These are phyloP conservation scores for Mycetomoellerius zeteki DNA, from an alignment of 1,140 invertebrate genomes.

Conservation along the genomic window DNA sequence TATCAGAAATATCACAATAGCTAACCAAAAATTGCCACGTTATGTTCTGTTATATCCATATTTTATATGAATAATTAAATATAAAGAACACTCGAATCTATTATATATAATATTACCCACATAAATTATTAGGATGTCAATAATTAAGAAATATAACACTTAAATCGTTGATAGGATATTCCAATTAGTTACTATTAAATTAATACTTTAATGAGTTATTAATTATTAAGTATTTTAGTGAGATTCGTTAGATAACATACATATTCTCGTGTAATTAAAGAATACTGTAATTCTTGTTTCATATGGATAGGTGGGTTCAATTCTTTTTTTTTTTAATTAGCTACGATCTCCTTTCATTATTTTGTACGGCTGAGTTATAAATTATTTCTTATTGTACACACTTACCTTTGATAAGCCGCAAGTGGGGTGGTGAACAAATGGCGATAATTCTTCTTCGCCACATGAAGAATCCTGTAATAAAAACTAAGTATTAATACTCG, in stretches of 20 bases:
- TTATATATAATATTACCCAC: background rate
- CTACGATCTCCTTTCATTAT: background rate
- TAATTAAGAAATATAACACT: conserved; percentile 6
- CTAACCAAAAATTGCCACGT: background rate
- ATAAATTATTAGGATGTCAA: background rate
- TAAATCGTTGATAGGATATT: background rate
- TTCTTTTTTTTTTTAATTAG: conserved; percentile 55
- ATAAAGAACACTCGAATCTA: background rate
- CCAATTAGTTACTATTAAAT: background rate
- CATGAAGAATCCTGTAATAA: conserved; percentile 83
- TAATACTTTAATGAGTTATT: no score
- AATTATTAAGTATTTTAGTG: background rate
- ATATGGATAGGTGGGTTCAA: background rate
- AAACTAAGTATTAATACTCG: conserved; percentile 46
- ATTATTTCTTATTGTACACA: conserved; percentile 61
- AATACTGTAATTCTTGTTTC: conserved; percentile 24
- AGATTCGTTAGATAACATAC: background rate
- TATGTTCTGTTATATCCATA: background rate
- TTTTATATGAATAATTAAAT: background rate
- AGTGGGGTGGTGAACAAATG: conserved; percentile 77
- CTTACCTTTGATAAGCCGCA: conserved; percentile 79
- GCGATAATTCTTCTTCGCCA: conserved; percentile 77
- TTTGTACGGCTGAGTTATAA: conserved; percentile 49
- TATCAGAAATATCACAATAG: background rate
- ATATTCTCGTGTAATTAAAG: background rate